These are phyloP conservation scores for Trochalopteron elliotii DNA, from an alignment of 2,113 vertebrate genomes.

Conservation along the genomic window DNA sequence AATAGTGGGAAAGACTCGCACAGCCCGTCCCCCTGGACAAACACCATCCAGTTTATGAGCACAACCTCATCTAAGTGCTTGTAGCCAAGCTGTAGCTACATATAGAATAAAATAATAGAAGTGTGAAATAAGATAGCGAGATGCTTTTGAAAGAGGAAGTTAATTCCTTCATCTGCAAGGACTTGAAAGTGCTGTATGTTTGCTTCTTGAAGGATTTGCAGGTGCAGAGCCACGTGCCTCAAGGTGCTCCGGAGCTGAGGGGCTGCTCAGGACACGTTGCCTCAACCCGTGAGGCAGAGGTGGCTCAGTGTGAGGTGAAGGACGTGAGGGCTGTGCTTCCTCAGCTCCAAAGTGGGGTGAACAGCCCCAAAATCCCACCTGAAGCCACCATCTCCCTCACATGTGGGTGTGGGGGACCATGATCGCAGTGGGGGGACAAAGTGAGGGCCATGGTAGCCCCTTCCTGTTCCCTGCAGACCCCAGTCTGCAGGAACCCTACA, in stretches of 20 bases:
- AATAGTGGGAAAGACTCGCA: not conserved
- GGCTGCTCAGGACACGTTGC: not conserved
- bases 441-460: not conserved
- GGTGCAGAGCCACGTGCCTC: not conserved
- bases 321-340: not conserved
- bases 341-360: not conserved
- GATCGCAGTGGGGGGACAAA: fast-evolving
- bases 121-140: not conserved
- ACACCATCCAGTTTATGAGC: not conserved
- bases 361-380: not conserved
- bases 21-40: not conserved
- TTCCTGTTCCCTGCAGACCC: not conserved
- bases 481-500: not conserved
- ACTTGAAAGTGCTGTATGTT: not conserved
- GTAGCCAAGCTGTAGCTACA: not conserved
- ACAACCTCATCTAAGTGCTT: not conserved
- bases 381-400: not conserved
- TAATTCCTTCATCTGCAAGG: not conserved
- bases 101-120: not conserved
- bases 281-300: not conserved
- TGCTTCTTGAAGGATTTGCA: not conserved
- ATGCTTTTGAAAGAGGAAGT: not conserved
- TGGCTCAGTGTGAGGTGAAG: not conserved
- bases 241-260: not conserved
- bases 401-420: too few relatives aligned